phyloP scores from a whole-genome alignment of 2,113 vertebrate genomes.

The Upupa epops region DNA sequence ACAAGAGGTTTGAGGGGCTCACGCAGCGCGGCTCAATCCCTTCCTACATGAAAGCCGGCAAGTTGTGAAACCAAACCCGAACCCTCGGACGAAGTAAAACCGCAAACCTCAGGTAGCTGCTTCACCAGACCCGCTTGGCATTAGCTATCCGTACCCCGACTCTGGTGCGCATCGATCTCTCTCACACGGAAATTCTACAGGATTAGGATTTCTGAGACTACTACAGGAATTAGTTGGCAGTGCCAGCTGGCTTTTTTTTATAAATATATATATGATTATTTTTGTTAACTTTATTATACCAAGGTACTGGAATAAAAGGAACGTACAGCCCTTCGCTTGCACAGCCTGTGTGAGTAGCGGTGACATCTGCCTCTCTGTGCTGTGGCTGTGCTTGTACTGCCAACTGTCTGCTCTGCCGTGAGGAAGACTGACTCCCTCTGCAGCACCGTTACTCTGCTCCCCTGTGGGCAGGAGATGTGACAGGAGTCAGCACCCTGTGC shows the following conservation, averaged over 20 bases:
- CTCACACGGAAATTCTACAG: constrained; percentile 73
- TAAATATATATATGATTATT: constrained; percentile 70
- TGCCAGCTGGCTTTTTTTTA: constrained; percentile 72
- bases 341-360: constrained; percentile 62
- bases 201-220: constrained; percentile 76
- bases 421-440: constrained; percentile 39
- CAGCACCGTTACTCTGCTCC: constrained; percentile 39
- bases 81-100: background rate
- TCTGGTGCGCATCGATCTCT: constrained; percentile 61
- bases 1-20: constrained; percentile 97
- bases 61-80: constrained; percentile 77
- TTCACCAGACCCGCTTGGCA: constrained; percentile 58
- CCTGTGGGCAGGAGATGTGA: constrained; percentile 48
- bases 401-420: constrained; percentile 61
- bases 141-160: constrained; percentile 59
- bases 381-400: constrained; percentile 70
- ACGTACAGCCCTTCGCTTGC: constrained; percentile 65
- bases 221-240: constrained; percentile 77
- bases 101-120: constrained; percentile 76
- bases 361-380: constrained; percentile 64
- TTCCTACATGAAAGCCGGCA: constrained; percentile 93
- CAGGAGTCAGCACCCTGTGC: constrained; percentile 42
- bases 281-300: constrained; percentile 80
- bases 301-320: constrained; percentile 81
- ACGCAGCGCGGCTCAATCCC: constrained; percentile 96